Evolutionary conservation across 2,113 vertebrate genomes (phyloP).

Genomic region (Erinaceus europaeus): DNA sequence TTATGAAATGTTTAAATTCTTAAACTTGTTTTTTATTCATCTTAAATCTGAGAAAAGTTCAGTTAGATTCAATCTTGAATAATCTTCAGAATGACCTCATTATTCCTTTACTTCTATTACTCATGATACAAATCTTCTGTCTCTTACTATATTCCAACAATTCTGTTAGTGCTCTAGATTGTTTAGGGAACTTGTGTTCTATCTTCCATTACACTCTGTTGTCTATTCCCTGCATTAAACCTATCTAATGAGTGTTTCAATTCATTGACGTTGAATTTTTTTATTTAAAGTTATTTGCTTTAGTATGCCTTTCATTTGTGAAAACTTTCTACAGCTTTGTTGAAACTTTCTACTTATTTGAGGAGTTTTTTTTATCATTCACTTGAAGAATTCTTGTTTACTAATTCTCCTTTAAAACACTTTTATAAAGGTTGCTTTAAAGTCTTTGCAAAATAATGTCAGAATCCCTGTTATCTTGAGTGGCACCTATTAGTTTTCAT

Average conservation of each 20-base stretch:
- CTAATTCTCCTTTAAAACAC: not conserved
- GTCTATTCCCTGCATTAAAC: not conserved
- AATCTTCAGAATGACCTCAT: not conserved
- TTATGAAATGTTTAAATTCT: not conserved
- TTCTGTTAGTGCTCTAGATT: not conserved
- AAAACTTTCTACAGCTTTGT: not conserved
- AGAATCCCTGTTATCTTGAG: not conserved
- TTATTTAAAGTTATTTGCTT: not conserved
- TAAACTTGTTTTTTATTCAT: not conserved
- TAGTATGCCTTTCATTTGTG: not conserved
- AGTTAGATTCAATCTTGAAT: not conserved
- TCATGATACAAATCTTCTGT: not conserved
- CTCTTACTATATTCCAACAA: not conserved
- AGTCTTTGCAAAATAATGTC: not conserved
- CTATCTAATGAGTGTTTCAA: not conserved
- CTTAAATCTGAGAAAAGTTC: not conserved
- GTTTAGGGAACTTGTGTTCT: not conserved
- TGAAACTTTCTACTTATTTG: not conserved
- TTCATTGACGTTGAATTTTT: not conserved
- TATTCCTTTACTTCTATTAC: not conserved
- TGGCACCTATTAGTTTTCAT: not conserved
- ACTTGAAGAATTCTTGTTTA: not conserved
- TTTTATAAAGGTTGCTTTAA: not conserved
- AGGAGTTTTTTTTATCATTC: not conserved
- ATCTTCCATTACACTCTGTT: not conserved